Base-by-base conservation (phyloP, 2,797 vertebrate genomes). In the Macropus fuliginosus region DNA sequence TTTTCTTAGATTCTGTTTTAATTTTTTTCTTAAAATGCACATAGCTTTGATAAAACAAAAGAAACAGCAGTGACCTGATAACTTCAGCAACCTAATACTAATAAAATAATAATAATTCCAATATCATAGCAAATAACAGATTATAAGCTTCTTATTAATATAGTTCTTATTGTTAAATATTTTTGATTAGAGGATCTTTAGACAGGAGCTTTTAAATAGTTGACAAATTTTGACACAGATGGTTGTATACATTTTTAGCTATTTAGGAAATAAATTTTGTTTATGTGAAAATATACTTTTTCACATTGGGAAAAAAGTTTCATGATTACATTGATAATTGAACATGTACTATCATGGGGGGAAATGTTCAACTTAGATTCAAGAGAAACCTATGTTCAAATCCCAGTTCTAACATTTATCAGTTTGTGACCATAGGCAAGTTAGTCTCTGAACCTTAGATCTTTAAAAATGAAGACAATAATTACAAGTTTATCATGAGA, bases 11-110 rank as follows among this genome's bases (percentile, higher is more conserved):
- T 95, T 95, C 95, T 91, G 90, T 34, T 55, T 81, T 1, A 90
- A 0, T 54, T 96, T 96, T 95, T 96, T 97, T 56, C 56, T 93
- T 94, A 95, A 95, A 92, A 91, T 90, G 90, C 11, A 28, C 56
- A 56, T 94, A 93, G 56, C 54, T 24, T 93, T 81, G 62, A 93
- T 93, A 66, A 18, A 66, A 62, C 59, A 34, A n/a, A 95, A 59
- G 56, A 3, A 12, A 46, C 34, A 81, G 16, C 66, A 74, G 18
- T 52, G 52, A 46, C 55, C 9, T 5, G 87, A 89, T 50, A 34
- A 34, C 94, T 29, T 28, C n/a, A 74, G 0, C 11, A 93, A n/a
- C 55, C 18, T 93, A n/a, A 55, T 93, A 50, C 93, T 95, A 95
- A 57, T 4, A 91, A 94, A 59, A 18, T 91, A 28, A 16, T 46